Evolutionary conservation across 2,888 invertebrate species (phyloP).

Genomic region (Eudemis profundana): DNA sequence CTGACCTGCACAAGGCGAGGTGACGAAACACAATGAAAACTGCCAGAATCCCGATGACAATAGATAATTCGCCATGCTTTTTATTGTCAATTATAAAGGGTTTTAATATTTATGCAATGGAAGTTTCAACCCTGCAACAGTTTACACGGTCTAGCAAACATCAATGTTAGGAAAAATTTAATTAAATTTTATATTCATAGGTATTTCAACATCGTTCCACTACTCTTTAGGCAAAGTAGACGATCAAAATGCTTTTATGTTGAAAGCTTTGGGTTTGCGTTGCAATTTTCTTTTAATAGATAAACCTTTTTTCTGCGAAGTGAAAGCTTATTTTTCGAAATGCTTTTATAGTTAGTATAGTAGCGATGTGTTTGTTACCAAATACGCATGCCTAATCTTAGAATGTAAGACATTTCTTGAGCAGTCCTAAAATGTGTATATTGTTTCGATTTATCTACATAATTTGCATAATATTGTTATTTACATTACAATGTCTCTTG

Average conservation of each 20-base stretch:
- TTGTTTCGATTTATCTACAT: too few relatives aligned
- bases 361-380: too few relatives aligned
- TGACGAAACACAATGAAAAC: constrained; percentile 49
- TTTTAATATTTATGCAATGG: constrained; percentile 38
- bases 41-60: constrained; percentile 58
- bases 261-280: constrained; percentile 2
- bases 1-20: constrained; percentile 38
- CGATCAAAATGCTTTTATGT: constrained; percentile 9
- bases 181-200: constrained; percentile 11
- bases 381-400: too few relatives aligned
- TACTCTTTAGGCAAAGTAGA: not conserved
- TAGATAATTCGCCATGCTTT: constrained; percentile 61
- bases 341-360: too few relatives aligned
- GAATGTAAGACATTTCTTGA: too few relatives aligned
- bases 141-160: constrained; percentile 50
- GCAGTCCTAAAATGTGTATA: too few relatives aligned
- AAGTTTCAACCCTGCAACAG: constrained; percentile 47
- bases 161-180: constrained; percentile 48
- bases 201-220: not conserved
- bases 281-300: constrained; percentile 2
- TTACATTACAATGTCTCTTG: too few relatives aligned
- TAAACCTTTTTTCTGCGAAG: constrained; percentile 16
- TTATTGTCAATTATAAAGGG: constrained; percentile 51
- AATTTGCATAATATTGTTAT: too few relatives aligned
- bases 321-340: not conserved